Percentiles rank a stretch among this genome's conserved stretches.
phyloP scores from a whole-genome alignment of 2,888 invertebrate species.

The Drosophila pullipes region DNA sequence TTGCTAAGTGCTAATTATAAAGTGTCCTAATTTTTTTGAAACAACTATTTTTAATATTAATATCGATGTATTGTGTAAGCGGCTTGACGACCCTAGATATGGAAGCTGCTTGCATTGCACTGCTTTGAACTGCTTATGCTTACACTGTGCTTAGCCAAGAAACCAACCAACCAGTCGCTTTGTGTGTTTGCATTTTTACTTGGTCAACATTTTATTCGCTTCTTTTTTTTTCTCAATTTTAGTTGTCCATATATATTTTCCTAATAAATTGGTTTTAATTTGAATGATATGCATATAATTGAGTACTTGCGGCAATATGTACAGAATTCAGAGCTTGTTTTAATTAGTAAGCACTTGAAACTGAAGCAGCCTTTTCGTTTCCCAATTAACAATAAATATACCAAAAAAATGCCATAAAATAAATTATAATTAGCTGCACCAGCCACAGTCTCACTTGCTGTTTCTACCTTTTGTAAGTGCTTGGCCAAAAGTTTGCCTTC shows the following conservation, averaged over 20 bases:
- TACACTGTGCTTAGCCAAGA: neutral
- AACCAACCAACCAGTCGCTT: conserved; percentile 5
- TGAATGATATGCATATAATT: neutral
- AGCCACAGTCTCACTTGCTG: neutral
- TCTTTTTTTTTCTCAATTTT: neutral
- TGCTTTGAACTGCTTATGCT: conserved; percentile 4
- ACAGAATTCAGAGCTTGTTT: neutral
- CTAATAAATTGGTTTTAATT: neutral
- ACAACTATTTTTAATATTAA: neutral
- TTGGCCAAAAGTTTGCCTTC: conserved; percentile 28
- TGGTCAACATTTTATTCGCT: neutral
- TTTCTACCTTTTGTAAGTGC: neutral
- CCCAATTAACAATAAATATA: conserved; percentile 56
- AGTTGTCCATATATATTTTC: neutral
- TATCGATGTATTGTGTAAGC: neutral
- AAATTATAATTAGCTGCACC: conserved; percentile 62
- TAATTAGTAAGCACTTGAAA: conserved; percentile 25
- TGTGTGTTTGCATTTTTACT: neutral
- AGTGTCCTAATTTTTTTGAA: neutral
- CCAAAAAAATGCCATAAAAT: conserved; percentile 43
- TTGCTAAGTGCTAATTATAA: neutral
- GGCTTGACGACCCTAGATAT: neutral
- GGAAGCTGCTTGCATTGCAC: conserved; percentile 28
- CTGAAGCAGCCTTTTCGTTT: conserved; percentile 34
- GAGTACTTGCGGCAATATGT: neutral